Conservation (phyloP, 1,140 invertebrate genomes). For the Periplaneta americana region DNA sequence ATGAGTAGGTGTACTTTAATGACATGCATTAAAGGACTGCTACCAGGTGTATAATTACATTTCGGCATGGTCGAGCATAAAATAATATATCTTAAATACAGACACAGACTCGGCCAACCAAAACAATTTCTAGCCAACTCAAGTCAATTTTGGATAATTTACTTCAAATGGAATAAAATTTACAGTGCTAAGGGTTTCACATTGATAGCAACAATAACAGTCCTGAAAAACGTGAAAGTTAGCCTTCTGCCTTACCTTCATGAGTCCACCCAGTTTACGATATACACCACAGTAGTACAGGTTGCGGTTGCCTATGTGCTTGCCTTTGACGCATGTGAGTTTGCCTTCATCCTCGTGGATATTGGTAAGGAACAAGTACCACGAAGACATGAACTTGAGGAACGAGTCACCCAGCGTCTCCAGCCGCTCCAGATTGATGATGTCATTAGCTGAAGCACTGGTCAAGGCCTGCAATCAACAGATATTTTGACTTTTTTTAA, state of each 20-base stretch:
- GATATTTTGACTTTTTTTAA: too few species aligned
- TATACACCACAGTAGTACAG: conserved; percentile 57
- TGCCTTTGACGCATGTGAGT: conserved; percentile 67
- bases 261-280: conserved; percentile 39
- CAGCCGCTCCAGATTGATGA: conserved; percentile 73
- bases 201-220: too few species aligned
- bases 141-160: too few species aligned
- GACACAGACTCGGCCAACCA: too few species aligned
- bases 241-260: conserved; percentile 31
- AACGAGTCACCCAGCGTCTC: conserved; percentile 89
- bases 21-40: too few species aligned
- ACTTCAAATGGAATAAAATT: too few species aligned
- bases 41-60: too few species aligned
- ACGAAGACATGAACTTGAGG: conserved; percentile 70
- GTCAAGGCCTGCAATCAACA: conserved; percentile 58
- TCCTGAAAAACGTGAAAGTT: neutral
- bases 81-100: too few species aligned
- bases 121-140: too few species aligned
- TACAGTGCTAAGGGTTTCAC: too few species aligned
- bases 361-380: conserved; percentile 68
- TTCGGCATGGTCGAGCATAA: too few species aligned
- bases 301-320: conserved; percentile 78
- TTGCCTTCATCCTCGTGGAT: conserved; percentile 66
- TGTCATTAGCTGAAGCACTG: conserved; percentile 62
- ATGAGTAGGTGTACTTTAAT: too few species aligned